Evolutionary conservation across 2,113 vertebrate genomes (phyloP).

Genomic region (Cryptotis parvus): DNA sequence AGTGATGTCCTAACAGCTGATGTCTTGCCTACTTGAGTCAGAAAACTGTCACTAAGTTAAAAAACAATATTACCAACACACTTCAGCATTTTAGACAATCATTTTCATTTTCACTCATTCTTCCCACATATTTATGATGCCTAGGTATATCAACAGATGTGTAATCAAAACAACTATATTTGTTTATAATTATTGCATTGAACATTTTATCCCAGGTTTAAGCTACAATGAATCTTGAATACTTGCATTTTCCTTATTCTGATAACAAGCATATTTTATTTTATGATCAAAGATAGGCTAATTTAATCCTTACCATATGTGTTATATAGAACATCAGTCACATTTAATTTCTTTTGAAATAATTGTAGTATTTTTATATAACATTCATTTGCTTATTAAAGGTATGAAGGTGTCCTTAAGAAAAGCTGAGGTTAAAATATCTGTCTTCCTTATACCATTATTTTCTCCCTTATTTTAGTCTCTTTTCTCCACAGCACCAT

Average conservation of each 20-base stretch:
- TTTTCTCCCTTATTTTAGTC: not conserved
- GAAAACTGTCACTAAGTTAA: constrained; percentile 3
- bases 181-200: not conserved
- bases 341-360: not conserved
- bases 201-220: not conserved
- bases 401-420: not conserved
- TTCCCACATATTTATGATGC: not conserved
- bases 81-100: no score
- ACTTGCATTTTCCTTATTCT: not conserved
- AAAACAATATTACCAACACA: not conserved
- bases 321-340: not conserved
- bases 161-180: not conserved
- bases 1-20: no score
- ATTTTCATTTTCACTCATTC: not conserved
- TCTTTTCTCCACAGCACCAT: not conserved
- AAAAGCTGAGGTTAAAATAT: not conserved
- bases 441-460: not conserved
- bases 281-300: not conserved
- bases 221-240: constrained; percentile 10
- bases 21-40: not conserved
- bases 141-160: not conserved
- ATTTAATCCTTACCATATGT: not conserved
- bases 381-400: not conserved
- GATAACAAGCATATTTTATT: not conserved
- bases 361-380: not conserved